Percentiles rank a stretch among this genome's conserved stretches.
Evolutionary conservation across 2,113 vertebrate species (phyloP).

Genomic region (Urocolius indicus): DNA sequence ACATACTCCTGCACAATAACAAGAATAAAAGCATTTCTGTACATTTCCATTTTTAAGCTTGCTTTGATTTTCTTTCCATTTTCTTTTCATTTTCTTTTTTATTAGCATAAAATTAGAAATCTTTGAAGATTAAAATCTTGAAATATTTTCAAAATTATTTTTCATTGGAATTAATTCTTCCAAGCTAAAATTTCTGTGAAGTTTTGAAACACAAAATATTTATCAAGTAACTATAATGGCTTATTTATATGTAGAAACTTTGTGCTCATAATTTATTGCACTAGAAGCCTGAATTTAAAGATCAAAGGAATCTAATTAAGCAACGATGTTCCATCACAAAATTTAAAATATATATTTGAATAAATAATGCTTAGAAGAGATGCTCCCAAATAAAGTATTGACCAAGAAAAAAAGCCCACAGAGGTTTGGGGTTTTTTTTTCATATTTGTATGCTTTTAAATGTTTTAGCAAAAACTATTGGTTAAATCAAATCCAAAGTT

Average conservation of each 20-base stretch:
- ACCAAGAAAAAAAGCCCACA: not conserved
- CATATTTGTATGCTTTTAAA: not conserved
- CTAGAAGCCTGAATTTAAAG: not conserved
- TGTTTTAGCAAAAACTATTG: not conserved
- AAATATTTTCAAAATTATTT: not conserved
- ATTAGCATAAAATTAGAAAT: not conserved
- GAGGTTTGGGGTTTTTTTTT: not conserved
- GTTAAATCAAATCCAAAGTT: not conserved
- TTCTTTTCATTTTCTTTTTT: too few species aligned
- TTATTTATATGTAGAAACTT: not conserved
- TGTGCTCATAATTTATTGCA: not conserved
- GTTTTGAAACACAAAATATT: not conserved
- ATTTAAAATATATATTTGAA: not conserved
- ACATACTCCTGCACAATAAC: not conserved
- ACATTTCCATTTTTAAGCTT: not conserved
- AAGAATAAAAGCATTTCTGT: not conserved
- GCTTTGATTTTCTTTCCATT: not conserved
- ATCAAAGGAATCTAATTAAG: not conserved
- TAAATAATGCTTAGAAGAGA: not conserved
- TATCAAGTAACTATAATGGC: not conserved
- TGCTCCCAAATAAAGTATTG: not conserved
- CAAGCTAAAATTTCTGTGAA: not conserved
- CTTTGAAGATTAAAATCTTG: not conserved
- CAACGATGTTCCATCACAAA: not conserved
- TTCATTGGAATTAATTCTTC: not conserved